Evolutionary conservation across 2,113 vertebrate genomes (phyloP).

Genomic region (Nothobranchius kuhntae): DNA sequence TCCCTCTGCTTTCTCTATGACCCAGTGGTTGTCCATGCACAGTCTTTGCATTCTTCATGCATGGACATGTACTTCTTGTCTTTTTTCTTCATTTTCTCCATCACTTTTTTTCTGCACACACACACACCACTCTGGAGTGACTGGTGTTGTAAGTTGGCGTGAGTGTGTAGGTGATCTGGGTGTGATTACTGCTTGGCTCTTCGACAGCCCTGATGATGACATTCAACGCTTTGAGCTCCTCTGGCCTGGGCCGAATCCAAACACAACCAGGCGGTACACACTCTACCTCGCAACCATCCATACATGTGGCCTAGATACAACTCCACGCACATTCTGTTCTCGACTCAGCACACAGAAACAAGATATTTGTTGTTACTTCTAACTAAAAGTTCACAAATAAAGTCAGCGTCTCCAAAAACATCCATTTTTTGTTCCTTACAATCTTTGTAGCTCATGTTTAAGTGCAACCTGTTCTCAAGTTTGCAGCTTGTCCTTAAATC

Average conservation of each 20-base stretch:
- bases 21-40: constrained; percentile 49
- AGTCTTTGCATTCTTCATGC: constrained; percentile 61
- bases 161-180: constrained; percentile 83
- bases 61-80: constrained; percentile 57
- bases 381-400: too few relatives aligned
- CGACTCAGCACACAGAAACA: too few relatives aligned
- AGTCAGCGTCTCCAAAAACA: background rate
- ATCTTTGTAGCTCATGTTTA: constrained; percentile 5
- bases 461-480: constrained; percentile 54
- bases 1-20: constrained; percentile 51
- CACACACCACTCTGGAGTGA: constrained; percentile 60
- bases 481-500: constrained; percentile 31
- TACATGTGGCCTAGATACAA: constrained; percentile 66
- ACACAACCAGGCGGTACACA: constrained; percentile 74
- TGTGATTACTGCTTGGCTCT: constrained; percentile 84
- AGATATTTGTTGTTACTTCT: too few relatives aligned
- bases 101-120: constrained; percentile 46
- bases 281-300: constrained; percentile 69
- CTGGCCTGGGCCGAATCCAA: constrained; percentile 75
- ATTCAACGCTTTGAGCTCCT: constrained; percentile 80
- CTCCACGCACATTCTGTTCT: too few relatives aligned
- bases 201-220: constrained; percentile 82
- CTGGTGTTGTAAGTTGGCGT: constrained; percentile 82
- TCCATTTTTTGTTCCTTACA: constrained; percentile 28
- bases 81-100: constrained; percentile 55